These are phyloP conservation scores for Phyto melanocephala DNA, from an alignment of 2,888 invertebrate genomes.

Conservation along the genomic window DNA sequence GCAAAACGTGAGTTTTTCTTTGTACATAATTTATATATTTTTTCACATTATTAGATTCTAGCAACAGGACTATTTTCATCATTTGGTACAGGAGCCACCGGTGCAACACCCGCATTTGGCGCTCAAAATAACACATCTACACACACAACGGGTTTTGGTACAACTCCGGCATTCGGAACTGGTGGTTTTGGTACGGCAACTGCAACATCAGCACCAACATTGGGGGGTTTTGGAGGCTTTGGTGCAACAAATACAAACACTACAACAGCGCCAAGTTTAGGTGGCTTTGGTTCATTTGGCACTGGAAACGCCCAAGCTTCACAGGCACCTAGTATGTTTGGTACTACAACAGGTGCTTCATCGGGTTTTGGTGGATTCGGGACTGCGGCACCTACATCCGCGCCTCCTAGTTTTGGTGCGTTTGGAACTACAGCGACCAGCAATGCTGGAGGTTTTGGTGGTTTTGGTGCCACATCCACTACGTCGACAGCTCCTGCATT, in stretches of 20 bases:
- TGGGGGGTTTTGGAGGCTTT: conserved; percentile 74
- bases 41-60: conserved; percentile 61
- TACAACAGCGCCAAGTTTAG: conserved; percentile 67
- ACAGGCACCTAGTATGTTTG: conserved; percentile 70
- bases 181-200: conserved; percentile 68
- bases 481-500: conserved; percentile 78
- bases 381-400: conserved; percentile 71
- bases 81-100: conserved; percentile 66
- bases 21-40: conserved; percentile 11
- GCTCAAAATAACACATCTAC: conserved; percentile 47
- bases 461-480: conserved; percentile 76
- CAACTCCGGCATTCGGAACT: conserved; percentile 70
- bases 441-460: conserved; percentile 75
- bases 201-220: conserved; percentile 69
- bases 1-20: conserved; percentile 80
- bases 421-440: conserved; percentile 75
- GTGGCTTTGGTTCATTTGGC: conserved; percentile 77
- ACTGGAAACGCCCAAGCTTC: conserved; percentile 39
- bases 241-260: conserved; percentile 64
- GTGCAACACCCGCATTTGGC: conserved; percentile 67
- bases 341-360: conserved; percentile 72
- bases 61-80: conserved; percentile 73
- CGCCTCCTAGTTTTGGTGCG: conserved; percentile 79
- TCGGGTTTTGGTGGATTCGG: conserved; percentile 74
- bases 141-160: conserved; percentile 40